A percentile compares a stretch with the other conserved stretches of the same genome.
Evolutionary conservation across 53 echinoderm and acorn worm genomes (phyloP).

Genomic region (Hippasteria phrygiana): DNA sequence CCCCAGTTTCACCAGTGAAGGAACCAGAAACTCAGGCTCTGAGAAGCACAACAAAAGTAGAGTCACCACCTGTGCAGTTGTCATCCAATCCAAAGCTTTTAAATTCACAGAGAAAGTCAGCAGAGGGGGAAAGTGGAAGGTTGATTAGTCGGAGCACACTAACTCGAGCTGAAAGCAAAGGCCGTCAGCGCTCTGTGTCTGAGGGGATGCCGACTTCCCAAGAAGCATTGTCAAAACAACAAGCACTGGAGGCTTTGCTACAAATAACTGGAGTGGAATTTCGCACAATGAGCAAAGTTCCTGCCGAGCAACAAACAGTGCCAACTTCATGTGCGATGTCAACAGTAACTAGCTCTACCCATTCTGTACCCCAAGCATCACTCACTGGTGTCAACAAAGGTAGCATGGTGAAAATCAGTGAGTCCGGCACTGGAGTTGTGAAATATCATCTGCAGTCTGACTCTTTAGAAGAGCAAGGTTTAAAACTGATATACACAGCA

Average conservation of each 20-base stretch:
- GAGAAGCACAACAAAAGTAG: slow-evolving; percentile 26
- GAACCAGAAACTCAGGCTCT: slow-evolving; percentile 10
- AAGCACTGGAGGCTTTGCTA: slow-evolving; percentile 93
- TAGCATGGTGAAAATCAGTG: slow-evolving; percentile 62
- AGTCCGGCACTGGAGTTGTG: slow-evolving; percentile 66
- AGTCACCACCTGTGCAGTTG: background rate
- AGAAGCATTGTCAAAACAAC: slow-evolving; percentile 75
- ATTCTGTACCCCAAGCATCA: slow-evolving; percentile 1
- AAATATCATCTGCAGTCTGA: slow-evolving; percentile 76
- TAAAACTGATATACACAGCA: slow-evolving; percentile 73
- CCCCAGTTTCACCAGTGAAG: slow-evolving; percentile 34
- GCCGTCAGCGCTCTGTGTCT: slow-evolving; percentile 61
- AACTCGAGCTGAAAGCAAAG: slow-evolving; percentile 27
- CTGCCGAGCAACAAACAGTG: background rate
- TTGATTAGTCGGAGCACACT: background rate
- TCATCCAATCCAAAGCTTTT: slow-evolving; percentile 3
- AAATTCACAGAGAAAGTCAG: slow-evolving; percentile 12
- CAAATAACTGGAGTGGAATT: slow-evolving; percentile 92
- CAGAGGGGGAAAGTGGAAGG: slow-evolving; percentile 43
- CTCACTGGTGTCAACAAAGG: slow-evolving; percentile 38
- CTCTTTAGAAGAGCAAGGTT: slow-evolving; percentile 74
- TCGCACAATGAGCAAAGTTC: slow-evolving; percentile 76
- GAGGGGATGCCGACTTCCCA: slow-evolving; percentile 60
- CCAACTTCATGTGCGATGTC: background rate
- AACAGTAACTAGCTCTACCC: slow-evolving; percentile 9